These are phyloP conservation scores for Conus betulinus DNA, from an alignment of 1,140 invertebrate species.

Conservation along the genomic window DNA sequence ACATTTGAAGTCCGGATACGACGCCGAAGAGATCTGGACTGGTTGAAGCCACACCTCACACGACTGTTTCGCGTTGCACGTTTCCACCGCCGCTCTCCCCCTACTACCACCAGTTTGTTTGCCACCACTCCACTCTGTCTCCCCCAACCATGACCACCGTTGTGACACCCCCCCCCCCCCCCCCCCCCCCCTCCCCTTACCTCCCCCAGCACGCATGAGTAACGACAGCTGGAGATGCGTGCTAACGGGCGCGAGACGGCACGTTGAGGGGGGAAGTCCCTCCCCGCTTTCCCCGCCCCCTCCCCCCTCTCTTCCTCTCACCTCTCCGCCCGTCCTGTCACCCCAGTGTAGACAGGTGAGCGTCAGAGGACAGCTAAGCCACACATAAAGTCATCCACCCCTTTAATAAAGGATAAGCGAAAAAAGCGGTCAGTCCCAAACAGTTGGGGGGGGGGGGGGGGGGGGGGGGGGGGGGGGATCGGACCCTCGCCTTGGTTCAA, in stretches of 20 bases:
- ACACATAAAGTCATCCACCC: background rate
- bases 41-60: slow-evolving; percentile 54
- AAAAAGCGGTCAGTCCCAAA: background rate
- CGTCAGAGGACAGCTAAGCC: too few relatives aligned
- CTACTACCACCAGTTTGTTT: slow-evolving; percentile 58
- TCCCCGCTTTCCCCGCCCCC: background rate
- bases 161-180: background rate
- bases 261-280: background rate
- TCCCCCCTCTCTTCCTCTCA: background rate
- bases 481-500: too few relatives aligned
- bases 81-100: slow-evolving; percentile 61
- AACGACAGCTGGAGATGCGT: background rate
- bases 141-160: background rate
- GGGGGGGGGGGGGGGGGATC: too few relatives aligned
- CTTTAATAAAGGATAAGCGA: background rate
- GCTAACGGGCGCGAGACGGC: background rate
- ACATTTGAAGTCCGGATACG: slow-evolving; percentile 53
- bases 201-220: background rate
- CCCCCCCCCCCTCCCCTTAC: too few relatives aligned
- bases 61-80: slow-evolving; percentile 67
- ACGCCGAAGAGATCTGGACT: slow-evolving; percentile 66
- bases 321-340: too few relatives aligned
- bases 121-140: background rate
- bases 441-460: too few relatives aligned
- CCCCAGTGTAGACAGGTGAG: too few relatives aligned